Conservation (phyloP, 2,113 vertebrate genomes). For the Anser cygnoides region DNA sequence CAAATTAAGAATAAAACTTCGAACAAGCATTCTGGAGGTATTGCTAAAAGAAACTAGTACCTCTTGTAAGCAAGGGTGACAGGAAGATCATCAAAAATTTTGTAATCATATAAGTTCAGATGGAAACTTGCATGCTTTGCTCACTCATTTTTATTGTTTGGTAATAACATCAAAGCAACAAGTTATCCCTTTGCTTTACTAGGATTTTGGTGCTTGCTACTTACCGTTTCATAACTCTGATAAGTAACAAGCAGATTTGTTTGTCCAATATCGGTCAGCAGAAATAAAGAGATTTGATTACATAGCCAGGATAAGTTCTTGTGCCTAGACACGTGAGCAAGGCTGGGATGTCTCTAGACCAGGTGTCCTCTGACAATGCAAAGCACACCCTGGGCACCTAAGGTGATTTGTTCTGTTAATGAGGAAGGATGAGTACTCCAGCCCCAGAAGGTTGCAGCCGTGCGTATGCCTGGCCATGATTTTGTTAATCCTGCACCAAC, state of each 20-base stretch:
- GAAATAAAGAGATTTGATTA: background rate
- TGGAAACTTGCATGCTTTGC: background rate
- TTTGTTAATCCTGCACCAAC: background rate
- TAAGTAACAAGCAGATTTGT: background rate
- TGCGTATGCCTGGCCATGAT: background rate
- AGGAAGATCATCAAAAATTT: too few species aligned
- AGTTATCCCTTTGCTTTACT: background rate
- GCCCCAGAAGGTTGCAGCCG: fast-evolving
- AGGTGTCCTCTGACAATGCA: background rate
- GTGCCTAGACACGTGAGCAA: background rate
- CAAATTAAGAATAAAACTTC: background rate
- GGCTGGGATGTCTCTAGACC: background rate
- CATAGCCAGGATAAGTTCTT: background rate
- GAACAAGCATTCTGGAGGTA: background rate
- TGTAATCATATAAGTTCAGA: too few species aligned
- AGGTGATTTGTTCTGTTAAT: background rate
- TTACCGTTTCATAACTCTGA: background rate
- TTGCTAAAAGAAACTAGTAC: background rate
- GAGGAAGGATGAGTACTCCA: background rate
- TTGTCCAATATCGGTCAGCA: background rate
- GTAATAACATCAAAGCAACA: background rate
- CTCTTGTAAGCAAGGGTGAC: background rate
- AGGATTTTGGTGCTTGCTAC: background rate
- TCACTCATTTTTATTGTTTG: background rate
- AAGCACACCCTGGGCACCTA: background rate